phyloP scores from a whole-genome alignment of 2,888 invertebrate genomes.

The Congeria kusceri region DNA sequence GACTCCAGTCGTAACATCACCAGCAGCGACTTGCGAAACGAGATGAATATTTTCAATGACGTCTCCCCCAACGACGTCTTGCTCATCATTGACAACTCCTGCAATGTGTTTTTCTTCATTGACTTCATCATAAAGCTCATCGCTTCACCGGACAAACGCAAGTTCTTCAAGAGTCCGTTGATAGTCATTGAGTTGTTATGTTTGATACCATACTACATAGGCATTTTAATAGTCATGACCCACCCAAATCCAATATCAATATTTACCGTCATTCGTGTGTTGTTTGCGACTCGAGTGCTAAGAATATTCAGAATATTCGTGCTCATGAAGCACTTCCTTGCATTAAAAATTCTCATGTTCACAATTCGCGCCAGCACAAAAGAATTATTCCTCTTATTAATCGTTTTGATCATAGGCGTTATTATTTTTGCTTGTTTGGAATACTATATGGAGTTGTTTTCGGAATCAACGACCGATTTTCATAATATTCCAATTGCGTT shows the following conservation, averaged over 20 bases:
- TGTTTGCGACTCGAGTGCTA: conserved; percentile 68
- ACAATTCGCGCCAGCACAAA: conserved; percentile 73
- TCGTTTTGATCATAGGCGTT: conserved; percentile 71
- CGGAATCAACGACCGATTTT: conserved; percentile 62
- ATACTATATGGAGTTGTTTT: conserved; percentile 74
- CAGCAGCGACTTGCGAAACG: conserved; percentile 64
- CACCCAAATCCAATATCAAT: conserved; percentile 67
- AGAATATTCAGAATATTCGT: conserved; percentile 74
- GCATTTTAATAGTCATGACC: conserved; percentile 62
- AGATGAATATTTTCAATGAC: conserved; percentile 70
- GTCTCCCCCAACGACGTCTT: conserved; percentile 64
- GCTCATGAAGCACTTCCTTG: conserved; percentile 73
- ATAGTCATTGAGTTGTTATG: conserved; percentile 68
- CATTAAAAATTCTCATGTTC: conserved; percentile 73
- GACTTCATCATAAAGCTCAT: conserved; percentile 70
- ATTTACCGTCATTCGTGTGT: conserved; percentile 66
- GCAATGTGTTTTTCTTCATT: conserved; percentile 70
- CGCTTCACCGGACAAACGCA: conserved; percentile 66
- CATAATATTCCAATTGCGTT: conserved; percentile 91
- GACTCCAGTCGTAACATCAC: conserved; percentile 60
- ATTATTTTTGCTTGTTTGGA: conserved; percentile 73
- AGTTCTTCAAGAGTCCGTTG: conserved; percentile 66
- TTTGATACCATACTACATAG: conserved; percentile 72
- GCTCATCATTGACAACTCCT: conserved; percentile 69
- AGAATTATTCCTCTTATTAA: conserved; percentile 69